Conservation (phyloP, 1,140 invertebrate genomes). For the Gryon sp. region DNA sequence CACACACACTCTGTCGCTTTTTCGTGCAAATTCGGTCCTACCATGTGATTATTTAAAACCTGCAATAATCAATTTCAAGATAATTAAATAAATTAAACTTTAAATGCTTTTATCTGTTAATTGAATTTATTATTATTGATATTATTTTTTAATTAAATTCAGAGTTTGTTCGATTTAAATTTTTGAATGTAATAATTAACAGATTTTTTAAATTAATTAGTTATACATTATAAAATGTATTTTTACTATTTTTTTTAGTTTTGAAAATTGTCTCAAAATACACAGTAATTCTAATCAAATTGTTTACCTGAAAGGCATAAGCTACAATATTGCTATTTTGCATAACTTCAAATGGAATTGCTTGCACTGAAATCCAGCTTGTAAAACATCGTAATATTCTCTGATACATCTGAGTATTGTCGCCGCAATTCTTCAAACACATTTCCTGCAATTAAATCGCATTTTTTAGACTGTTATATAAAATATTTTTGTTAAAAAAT, state of each 20-base stretch:
- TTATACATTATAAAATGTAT: too few species aligned
- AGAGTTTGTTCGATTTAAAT: too few species aligned
- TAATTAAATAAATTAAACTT: too few species aligned
- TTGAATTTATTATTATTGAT: too few species aligned
- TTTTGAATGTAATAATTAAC: too few species aligned
- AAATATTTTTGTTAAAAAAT: too few species aligned
- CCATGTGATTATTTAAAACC: conserved; percentile 83
- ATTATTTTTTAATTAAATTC: conserved; percentile 4
- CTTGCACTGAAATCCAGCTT: conserved; percentile 88
- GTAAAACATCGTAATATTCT: conserved; percentile 89
- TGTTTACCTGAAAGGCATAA: conserved; percentile 83
- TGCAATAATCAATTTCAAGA: conserved; percentile 59
- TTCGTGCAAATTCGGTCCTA: conserved; percentile 89
- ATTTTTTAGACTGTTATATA: too few species aligned
- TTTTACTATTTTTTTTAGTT: too few species aligned
- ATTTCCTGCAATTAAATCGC: conserved; percentile 81
- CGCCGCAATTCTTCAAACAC: conserved; percentile 82
- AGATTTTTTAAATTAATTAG: too few species aligned
- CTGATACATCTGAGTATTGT: conserved; percentile 80
- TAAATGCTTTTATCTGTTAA: too few species aligned
- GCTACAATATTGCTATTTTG: conserved; percentile 85
- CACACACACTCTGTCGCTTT: conserved; percentile 95
- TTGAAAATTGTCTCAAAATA: too few species aligned
- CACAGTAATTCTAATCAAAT: too few species aligned
- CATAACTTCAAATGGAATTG: conserved; percentile 84